Evolutionary conservation across 2,888 invertebrate genomes (phyloP), one percentile per base, ranked within the genome.

Genomic region (Drosophila diplacantha): DNA sequence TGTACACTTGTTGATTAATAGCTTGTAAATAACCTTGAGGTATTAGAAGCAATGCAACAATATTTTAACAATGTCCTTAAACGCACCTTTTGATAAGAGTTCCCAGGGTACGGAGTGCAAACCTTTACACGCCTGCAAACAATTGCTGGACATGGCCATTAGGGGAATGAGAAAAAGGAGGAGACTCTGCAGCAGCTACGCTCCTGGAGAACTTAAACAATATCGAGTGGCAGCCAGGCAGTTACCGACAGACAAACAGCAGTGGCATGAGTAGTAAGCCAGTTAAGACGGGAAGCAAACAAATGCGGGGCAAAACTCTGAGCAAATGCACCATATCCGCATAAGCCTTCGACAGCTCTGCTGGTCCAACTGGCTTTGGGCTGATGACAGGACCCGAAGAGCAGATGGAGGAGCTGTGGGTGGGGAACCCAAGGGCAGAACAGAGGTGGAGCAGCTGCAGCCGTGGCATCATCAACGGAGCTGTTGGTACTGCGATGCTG

Each of bases 271-370:
- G 65, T 71, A 70, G 69, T 78, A 83, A 83, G 83, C 78, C 75
- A 83, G 81, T 83, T 83, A 66, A 71, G 78, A 73, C 71, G 58
- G 56, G 63, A 71, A 63, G 64, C 83, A 83, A 83, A 78, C 78
- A 78, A 83, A 78, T 75, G 83, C 79, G 32, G 53, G 56, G 38
- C 50, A 24, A 56, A 71, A 72, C 63, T 69, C 71, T 57, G 64
- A 71, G 72, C 79, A 83, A 79, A 79, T 79, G 84, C 76, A 74
- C 80, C 74, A 69, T 80, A 79, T 76, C 82, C 81, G 67, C 72
- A 69, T 76, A 82, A 84, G 77, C 77, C 80, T 80, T 84, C 82
- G 83, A 84, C 84, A 83, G 73, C 60, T 60, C 31, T 68, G 61
- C 62, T 61, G 61, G 68, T 59, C 59, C 67, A 67, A 57, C 54